Evolutionary conservation across 2,888 invertebrate genomes (phyloP), one percentile per base, ranked within the genome.

Genomic region (Zootermopsis nevadensis): DNA sequence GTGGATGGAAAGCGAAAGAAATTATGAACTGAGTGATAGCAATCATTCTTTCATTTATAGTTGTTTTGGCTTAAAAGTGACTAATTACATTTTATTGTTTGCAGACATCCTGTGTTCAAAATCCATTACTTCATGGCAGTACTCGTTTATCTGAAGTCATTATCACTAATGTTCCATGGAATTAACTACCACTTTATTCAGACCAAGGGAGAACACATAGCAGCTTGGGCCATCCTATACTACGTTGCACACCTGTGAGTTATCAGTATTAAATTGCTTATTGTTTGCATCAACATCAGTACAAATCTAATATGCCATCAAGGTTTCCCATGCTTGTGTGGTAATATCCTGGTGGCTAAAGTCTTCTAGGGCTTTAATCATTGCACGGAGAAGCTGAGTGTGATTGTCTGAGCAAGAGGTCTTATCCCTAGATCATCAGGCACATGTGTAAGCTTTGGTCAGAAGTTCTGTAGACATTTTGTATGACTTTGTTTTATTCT

Each of bases 61-160:
- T 48, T 12, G 19, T 48, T 48, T 48, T 19, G 48, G 27, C 3
- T n/a, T 60, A 27, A 27, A 69, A 31, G 33, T 69, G 1, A 10
- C 8, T 30, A 66, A 66, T 38, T 81, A 82, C 83, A 74, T 38
- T 83, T 84, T 72, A 79, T 74, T 67, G 88, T 89, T 89, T 91
- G 85, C 86, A 94, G 94, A 85, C 94, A 96, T 88, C 94, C 95
- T 0, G 96, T 99, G 0, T 99, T 95, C 89, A 96, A 98, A 90
- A 98, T 99, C 86, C 99, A 99, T 89, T 98, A 98, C 87, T 92
- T 99, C 86, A 99, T 99, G 99, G 95, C 97, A 55, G 94, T 96
- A 22, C 91, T 99, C 83, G 97, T 99, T 7, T 97, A 96, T 88
- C 90, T 99, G 31, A 99, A 99, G 89, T 95, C 97, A 0, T 89